Base-by-base conservation (phyloP, 1,140 invertebrate species). In the Pygmarrhopalites habei region DNA sequence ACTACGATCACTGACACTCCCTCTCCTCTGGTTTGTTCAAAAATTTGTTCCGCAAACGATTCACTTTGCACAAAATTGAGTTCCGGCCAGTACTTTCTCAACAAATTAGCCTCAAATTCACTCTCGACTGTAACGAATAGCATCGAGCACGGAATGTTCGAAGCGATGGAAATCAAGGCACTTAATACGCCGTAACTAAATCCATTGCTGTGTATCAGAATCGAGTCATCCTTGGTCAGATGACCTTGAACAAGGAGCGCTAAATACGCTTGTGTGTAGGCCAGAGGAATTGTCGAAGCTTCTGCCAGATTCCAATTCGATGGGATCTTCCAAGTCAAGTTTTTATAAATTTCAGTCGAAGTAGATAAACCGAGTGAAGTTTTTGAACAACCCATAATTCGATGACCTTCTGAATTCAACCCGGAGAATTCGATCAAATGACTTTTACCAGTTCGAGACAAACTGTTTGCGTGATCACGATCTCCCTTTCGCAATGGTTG, bases 381-480 rank as follows among this genome's bases (percentile, higher is more conserved):
- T n/a, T 85, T 82, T 1, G 96, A 83, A 81, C 96, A 87, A 62
- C 94, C 95, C 95, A 98, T 98, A 0, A 98, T 86, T 64, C 91
- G 80, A 47, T 81, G 78, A 15, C 92, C 93, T 46, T 79, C 7
- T 0, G 79, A 76, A 67, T 89, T 80, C 23, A 87, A 81, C 0
- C 94, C 94, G 59, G 91, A 84, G 74, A 95, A 98, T 76, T 98
- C 98, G 80, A 61, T 95, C 95, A 73, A 19, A 86, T 86, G n/a
- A n/a, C n/a, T n/a, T n/a, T n/a, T n/a, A n/a, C n/a, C n/a, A n/a
- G n/a, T n/a, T n/a, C n/a, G n/a, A n/a, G n/a, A n/a, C 46, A 89
- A 76, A 73, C 89, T 83, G 67, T 90, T 90, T 44, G 95, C 94
- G 43, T 98, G 81, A n/a, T n/a, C n/a, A n/a, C n/a, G n/a, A n/a